Evolutionary conservation across 2,113 vertebrate species (phyloP), one percentile per base, ranked within the genome.

Genomic region (Edolisoma coerulescens): DNA sequence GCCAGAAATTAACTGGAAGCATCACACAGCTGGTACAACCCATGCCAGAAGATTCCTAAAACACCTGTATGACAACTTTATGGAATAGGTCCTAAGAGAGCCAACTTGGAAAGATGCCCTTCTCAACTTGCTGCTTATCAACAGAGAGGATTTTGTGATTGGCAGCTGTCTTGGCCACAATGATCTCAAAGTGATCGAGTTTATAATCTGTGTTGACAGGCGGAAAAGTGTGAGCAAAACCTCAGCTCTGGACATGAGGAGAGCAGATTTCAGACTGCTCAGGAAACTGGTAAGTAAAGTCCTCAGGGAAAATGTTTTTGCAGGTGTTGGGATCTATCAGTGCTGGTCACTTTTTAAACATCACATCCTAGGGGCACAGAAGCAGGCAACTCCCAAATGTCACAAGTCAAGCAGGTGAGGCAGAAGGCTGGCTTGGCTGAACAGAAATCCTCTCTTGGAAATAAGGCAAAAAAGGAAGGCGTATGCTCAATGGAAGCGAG

Each of bases 161-260:
- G 52, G 13, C 26, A 50, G 32, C 3, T 6, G 6, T 59, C 53
- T 42, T 59, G 32, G 26, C 11, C 11, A 26, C 16, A 50, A 32
- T 17, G 17, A 68, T 42, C 10, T 49, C 2, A 0, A 75, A 67
- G 24, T 26, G 21, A n/a, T 14, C 0, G 0, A 32, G 35, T 59
- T 50, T 35, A 32, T 42, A 76, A 50, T 67, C 32, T 2, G 0
- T 67, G 26, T 7, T 59, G 52, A 50, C 37, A 32, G 44, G 9
- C 59, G 26, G 32, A 50, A 67, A 68, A 50, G 21, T 21, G 44
- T 0, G 0, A 86, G 37, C 9, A 59, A 76, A 76, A 59, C 17
- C 26, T 32, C 13, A 32, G 0, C 21, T 50, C 26, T 30, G 21
- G 21, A 50, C 32, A 30, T 8, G 10, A 56, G 30, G 19, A 49